phyloP scores from a whole-genome alignment of 2,888 invertebrate genomes.

The Digitonthophagus gazella region DNA sequence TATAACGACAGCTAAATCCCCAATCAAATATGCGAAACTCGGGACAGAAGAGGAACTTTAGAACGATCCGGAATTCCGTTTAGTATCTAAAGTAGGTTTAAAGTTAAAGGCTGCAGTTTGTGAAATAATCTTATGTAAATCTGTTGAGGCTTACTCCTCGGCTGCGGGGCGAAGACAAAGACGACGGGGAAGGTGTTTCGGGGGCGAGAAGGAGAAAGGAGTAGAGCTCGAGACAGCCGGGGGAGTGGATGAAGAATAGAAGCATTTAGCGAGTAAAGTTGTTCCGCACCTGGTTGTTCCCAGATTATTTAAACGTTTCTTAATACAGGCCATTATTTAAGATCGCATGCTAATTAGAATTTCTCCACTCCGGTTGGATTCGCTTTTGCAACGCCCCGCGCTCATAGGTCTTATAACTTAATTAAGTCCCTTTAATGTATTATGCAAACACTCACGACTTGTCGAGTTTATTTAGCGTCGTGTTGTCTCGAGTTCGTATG shows the following conservation, averaged over 20 bases:
- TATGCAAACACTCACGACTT: slow-evolving; percentile 21
- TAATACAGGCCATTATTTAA: slow-evolving; percentile 54
- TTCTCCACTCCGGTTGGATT: background rate
- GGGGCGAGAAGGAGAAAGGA: slow-evolving; percentile 20
- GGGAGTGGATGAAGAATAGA: slow-evolving; percentile 47
- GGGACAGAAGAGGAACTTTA: slow-evolving; percentile 13
- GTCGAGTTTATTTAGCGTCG: background rate
- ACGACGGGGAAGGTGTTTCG: background rate
- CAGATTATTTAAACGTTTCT: slow-evolving; percentile 55
- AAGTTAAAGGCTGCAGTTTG: slow-evolving; percentile 50
- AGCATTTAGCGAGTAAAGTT: slow-evolving; percentile 51
- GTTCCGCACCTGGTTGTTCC: slow-evolving; percentile 52
- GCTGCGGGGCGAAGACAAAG: slow-evolving; percentile 18
- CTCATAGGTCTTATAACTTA: slow-evolving; percentile 39
- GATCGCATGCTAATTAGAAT: slow-evolving; percentile 49
- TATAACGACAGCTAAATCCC: slow-evolving; percentile 38
- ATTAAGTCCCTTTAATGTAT: slow-evolving; percentile 35
- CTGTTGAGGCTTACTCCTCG: slow-evolving; percentile 37
- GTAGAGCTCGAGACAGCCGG: slow-evolving; percentile 22
- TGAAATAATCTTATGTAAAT: slow-evolving; percentile 53
- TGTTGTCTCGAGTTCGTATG: too few species aligned
- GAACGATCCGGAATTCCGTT: slow-evolving; percentile 40
- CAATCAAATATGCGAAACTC: slow-evolving; percentile 38
- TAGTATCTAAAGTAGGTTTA: slow-evolving; percentile 47
- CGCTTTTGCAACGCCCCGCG: background rate